Conservation (phyloP, 2,888 invertebrate genomes). For the Boloria selene region DNA sequence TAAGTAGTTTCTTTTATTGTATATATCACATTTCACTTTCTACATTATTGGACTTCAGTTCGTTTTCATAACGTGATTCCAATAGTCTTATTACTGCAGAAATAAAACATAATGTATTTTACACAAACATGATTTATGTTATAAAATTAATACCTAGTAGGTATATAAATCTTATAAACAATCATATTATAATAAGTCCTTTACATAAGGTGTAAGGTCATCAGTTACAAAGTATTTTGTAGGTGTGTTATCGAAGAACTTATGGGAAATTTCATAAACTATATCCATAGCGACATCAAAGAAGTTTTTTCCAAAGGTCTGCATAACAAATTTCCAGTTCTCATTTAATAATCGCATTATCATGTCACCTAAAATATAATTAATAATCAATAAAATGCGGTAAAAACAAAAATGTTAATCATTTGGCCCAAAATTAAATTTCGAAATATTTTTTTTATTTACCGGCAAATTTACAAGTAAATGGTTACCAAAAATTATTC, state of each 20-base stretch:
- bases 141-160: too few species aligned
- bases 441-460: not conserved
- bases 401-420: not conserved
- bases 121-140: too few species aligned
- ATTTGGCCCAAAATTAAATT: not conserved
- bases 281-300: constrained; percentile 40
- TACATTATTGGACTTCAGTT: too few species aligned
- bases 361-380: constrained; percentile 4
- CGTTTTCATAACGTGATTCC: too few species aligned
- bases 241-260: constrained; percentile 18
- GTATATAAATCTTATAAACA: constrained; percentile 24
- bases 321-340: constrained; percentile 43
- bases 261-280: constrained; percentile 25
- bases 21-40: too few species aligned
- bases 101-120: too few species aligned
- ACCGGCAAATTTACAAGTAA: too few species aligned
- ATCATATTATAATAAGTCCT: not conserved
- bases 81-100: too few species aligned
- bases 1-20: too few species aligned
- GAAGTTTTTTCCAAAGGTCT: constrained; percentile 40
- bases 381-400: not conserved
- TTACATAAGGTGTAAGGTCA: constrained; percentile 20
- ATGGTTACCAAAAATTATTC: too few species aligned
- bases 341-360: constrained; percentile 42
- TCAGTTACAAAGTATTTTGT: constrained; percentile 17